Conservation (phyloP, 2,888 invertebrate species). For the Andrena minutula region DNA sequence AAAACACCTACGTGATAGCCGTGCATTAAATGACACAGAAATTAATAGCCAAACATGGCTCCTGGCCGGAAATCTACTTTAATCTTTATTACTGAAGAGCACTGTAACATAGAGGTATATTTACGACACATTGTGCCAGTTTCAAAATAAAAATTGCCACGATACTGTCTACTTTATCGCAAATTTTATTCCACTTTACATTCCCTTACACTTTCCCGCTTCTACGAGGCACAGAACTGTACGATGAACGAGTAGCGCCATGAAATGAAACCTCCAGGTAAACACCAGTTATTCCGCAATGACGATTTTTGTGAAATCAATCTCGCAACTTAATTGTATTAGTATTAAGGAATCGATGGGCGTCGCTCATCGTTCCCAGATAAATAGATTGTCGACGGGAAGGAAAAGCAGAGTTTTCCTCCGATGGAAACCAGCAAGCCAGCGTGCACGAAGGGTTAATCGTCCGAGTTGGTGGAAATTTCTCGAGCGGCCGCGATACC, state of each 20-base stretch:
- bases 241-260: too few relatives aligned
- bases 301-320: neutral
- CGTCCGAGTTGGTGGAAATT: constrained; percentile 50
- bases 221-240: too few relatives aligned
- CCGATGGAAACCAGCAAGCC: constrained; percentile 13
- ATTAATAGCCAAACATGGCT: neutral
- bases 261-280: too few relatives aligned
- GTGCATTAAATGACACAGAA: neutral
- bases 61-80: too few relatives aligned
- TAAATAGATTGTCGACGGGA: constrained; percentile 4
- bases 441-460: constrained; percentile 48
- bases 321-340: neutral
- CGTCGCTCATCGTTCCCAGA: neutral
- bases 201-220: too few relatives aligned
- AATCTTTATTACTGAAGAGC: too few relatives aligned
- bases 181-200: too few relatives aligned
- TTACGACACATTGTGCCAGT: too few relatives aligned
- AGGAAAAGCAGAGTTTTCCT: constrained; percentile 7
- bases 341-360: constrained; percentile 1
- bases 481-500: constrained; percentile 35
- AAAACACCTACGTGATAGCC: neutral
- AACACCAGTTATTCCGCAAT: neutral
- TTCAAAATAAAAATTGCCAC: too few relatives aligned
- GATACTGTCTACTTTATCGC: too few relatives aligned
- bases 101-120: too few relatives aligned